Base-by-base conservation (phyloP, 2,113 vertebrate genomes). In the Sphaerodactylus townsendi region DNA sequence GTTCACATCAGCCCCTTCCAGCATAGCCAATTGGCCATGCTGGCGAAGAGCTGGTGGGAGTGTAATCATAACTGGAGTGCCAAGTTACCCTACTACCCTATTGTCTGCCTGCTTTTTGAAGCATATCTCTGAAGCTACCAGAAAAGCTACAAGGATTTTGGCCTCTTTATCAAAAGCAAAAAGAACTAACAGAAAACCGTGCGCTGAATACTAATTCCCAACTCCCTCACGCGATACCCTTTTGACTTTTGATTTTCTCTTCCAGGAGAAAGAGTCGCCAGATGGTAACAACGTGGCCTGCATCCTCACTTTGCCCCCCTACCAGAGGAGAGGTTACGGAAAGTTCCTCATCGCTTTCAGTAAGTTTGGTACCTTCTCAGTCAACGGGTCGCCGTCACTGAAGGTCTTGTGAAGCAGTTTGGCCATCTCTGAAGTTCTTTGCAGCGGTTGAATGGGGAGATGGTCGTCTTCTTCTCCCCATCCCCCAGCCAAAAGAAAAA, bases 271-370 rank as follows among this genome's bases (percentile, higher is more conserved):
- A 84, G 98, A 99, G 74, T 99, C 98, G 5, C 98, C 98, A 0
- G 98, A 99, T 62, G 98, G 98, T 5, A 98, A 99, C 87, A 99
- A 99, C 0, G 98, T 99, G 33, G 98, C 98, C 1, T 99, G 98
- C 66, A 99, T 99, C 85, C 97, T 99, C 66, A 99, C 98, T 0
- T 95, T 99, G 77, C 98, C 98, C 0, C 98, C 98, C 0, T 99
- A 99, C 94, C 98, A 99, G 83, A 96, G 98, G 48, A 92, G 98
- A 3, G 98, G 98, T 87, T 99, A 99, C 4, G 98, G 98, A 0
- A 99, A 99, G 90, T 98, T 99, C 91, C 97, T 98, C 90, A 98
- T 99, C 17, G 98, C 98, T 2, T 99, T 99, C 93, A 99, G 98
- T 99, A 79, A 96, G 97, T 95, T 30, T 65, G 6, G 33, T 68